Conservation (phyloP, 2,797 vertebrate genomes). For the Trachurus trachurus region DNA sequence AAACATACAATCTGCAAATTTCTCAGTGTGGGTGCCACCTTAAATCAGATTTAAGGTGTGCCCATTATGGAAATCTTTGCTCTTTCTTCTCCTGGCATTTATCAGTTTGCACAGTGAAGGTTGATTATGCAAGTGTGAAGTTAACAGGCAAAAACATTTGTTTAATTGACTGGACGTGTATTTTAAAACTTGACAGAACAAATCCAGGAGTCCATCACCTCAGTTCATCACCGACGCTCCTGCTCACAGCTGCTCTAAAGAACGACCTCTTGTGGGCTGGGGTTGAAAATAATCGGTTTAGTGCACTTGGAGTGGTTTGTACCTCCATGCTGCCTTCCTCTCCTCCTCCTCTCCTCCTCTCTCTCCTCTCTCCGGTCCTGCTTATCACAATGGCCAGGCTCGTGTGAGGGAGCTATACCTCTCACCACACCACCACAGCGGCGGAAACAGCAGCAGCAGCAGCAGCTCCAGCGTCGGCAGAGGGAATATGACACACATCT, state of each 20-base stretch:
- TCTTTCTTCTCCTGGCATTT: neutral
- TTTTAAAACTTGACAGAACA: neutral
- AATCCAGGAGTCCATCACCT: no score
- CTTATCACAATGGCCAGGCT: conserved; percentile 70
- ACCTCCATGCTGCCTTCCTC: conserved; percentile 69
- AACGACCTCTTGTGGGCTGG: conserved; percentile 67
- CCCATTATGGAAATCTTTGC: neutral
- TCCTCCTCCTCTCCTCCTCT: conserved; percentile 32
- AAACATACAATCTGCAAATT: no score
- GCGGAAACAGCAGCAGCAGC: conserved; percentile 11
- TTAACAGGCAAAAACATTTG: neutral
- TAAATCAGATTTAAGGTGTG: neutral
- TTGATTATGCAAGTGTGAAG: neutral
- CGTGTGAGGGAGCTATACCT: conserved; percentile 59
- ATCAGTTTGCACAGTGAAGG: neutral
- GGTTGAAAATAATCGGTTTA: neutral
- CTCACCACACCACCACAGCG: conserved; percentile 43
- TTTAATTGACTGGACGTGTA: neutral
- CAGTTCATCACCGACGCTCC: neutral
- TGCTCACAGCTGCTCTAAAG: neutral
- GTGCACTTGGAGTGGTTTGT: conserved; percentile 28
- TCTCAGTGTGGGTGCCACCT: no score
- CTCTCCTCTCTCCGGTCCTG: conserved; percentile 68
- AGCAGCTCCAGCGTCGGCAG: neutral
- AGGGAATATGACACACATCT: conserved; percentile 46